Base-by-base conservation (phyloP, 37 sponge, comb jelly and placozoan species). In the Aphrocallistes beatrix region DNA sequence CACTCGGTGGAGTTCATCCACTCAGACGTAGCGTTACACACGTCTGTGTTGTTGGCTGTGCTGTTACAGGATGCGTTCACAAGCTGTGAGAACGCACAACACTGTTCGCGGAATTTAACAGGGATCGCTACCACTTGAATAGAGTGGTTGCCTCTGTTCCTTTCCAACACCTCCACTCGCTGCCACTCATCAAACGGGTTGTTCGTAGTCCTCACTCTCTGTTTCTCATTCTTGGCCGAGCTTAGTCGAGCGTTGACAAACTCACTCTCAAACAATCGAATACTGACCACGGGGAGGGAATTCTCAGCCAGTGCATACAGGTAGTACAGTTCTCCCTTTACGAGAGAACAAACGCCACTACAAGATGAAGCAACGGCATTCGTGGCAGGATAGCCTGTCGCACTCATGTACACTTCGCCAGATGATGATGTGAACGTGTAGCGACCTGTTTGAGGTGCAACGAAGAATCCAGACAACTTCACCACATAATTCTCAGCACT, bases 391-490 rank as follows among this genome's bases (percentile, higher is more conserved):
- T 60, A 60, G 3, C 28, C 28, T 30, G 21, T 25, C 6, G 75
- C n/a, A 30, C n/a, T 60, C 8, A 60, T 60, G n/a, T 60, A 60
- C 25, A 60, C 3, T 19, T 6, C n/a, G 3, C 75, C 95, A n/a
- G 95, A 90, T 25, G 49, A 42, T 9, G 92, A 38, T 36, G 37
- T 25, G 47, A 94, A 84, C 1, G 93, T 89, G 51, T 92, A 94
- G n/a, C 37, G 45, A 19, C 91, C 84, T 1, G 87, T 75, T 0
- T 86, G 37, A 16, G 95, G 95, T 16, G 95, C 91, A 0, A 94
- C 91, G 83, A 94, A 90, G 85, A 92, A 94, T 0, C 93, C 93
- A n/a, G 85, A 85, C 23, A 86, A 39, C 10, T 86, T 84, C 10
- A 60, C 34, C 8, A 13, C 75, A 60, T 19, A 19, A 8, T 21